Conservation (phyloP, 2,888 invertebrate genomes). For the Balanococcus diminutus region DNA sequence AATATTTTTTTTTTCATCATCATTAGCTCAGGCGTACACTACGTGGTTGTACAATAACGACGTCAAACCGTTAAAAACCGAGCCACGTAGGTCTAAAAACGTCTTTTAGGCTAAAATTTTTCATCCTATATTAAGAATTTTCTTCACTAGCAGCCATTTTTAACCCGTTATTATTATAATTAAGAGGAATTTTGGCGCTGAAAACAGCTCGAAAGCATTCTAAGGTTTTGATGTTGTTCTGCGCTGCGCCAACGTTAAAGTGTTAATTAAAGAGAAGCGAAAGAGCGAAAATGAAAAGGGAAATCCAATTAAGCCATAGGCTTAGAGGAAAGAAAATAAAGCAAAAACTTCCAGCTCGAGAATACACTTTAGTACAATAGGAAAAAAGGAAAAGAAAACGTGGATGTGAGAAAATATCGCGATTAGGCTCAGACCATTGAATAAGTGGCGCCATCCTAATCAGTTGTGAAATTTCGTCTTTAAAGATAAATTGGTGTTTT, state of each 20-base stretch:
- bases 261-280: slow-evolving; percentile 28
- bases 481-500: not conserved
- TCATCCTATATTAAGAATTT: not conserved
- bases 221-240: not conserved
- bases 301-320: slow-evolving; percentile 21
- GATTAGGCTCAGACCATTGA: not conserved
- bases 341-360: not conserved
- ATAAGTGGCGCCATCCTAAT: slow-evolving; percentile 4
- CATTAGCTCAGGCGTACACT: not conserved
- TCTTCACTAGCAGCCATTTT: not conserved
- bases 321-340: not conserved
- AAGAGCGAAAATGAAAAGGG: not conserved
- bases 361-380: not conserved
- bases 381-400: not conserved
- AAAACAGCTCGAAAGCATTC: not conserved
- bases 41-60: not conserved
- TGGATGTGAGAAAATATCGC: not conserved
- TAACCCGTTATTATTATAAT: slow-evolving; percentile 21
- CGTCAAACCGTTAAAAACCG: not conserved
- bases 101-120: not conserved
- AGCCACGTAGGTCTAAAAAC: not conserved
- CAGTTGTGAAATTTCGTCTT: not conserved
- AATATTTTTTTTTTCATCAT: not conserved
- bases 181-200: slow-evolving; percentile 30
- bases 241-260: not conserved